Conservation (phyloP, 2,797 vertebrate genomes). For the Geotrypetes seraphini region DNA sequence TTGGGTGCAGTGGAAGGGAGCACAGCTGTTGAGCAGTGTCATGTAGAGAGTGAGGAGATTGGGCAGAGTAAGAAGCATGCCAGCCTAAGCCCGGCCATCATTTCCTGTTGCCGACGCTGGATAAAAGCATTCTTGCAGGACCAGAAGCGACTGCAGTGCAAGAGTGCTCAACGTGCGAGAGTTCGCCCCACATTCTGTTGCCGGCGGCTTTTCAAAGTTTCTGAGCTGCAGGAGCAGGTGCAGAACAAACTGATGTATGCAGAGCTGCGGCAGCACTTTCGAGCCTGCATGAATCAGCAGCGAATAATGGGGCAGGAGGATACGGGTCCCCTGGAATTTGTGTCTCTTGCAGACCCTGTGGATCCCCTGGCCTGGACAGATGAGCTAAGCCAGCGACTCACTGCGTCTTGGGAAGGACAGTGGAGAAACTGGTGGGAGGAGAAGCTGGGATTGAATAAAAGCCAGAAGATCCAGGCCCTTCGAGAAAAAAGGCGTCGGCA, state of each 20-base stretch:
- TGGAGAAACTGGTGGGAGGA: slow-evolving; percentile 68
- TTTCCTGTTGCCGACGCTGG: slow-evolving; percentile 30
- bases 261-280: neutral
- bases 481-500: slow-evolving; percentile 46
- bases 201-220: slow-evolving; percentile 12
- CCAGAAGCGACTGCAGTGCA: neutral
- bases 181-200: slow-evolving; percentile 15
- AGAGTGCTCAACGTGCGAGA: no score
- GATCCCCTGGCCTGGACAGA: slow-evolving; percentile 19
- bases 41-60: neutral
- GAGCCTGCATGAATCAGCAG: slow-evolving; percentile 19
- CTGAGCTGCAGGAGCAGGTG: rapidly evolving
- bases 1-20: no score
- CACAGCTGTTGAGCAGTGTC: no score
- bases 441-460: slow-evolving; percentile 25
- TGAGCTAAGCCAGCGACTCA: slow-evolving; percentile 54
- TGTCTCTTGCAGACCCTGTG: neutral
- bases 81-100: rapidly evolving
- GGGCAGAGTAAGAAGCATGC: rapidly evolving
- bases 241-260: neutral
- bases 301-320: neutral
- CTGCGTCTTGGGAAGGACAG: slow-evolving; percentile 39
- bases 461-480: slow-evolving; percentile 34
- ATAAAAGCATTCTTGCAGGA: slow-evolving; percentile 6
- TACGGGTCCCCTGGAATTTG: neutral